These are phyloP conservation scores for Lipophrys pholis DNA, from an alignment of 2,113 vertebrate genomes.

Conservation along the genomic window DNA sequence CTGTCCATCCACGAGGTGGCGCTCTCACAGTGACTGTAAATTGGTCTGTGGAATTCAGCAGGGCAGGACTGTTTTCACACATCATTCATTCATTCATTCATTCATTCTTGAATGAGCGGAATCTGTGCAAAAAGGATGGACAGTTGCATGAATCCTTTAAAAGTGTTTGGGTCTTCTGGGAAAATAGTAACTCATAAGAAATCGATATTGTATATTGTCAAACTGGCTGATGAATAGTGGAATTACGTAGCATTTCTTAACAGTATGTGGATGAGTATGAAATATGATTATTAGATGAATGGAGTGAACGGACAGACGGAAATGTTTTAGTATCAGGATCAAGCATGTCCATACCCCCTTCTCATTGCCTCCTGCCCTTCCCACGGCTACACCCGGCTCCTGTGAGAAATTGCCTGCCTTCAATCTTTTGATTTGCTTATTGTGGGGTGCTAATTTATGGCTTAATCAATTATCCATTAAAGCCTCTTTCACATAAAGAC, in stretches of 20 bases:
- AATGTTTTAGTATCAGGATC: conserved; percentile 8
- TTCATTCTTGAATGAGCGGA: neutral
- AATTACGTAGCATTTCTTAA: neutral
- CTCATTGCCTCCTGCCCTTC: conserved; percentile 21
- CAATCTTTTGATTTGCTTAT: conserved; percentile 77
- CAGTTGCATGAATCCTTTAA: neutral
- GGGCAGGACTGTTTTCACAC: too few species aligned
- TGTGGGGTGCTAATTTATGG: conserved; percentile 75
- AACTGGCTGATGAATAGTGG: neutral
- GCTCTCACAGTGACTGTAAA: too few species aligned
- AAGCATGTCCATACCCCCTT: conserved; percentile 21
- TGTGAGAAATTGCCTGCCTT: conserved; percentile 60
- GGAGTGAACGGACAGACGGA: conserved; percentile 25
- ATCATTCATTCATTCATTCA: too few species aligned
- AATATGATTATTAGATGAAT: neutral
- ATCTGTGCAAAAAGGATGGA: conserved; percentile 3
- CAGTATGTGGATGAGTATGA: neutral
- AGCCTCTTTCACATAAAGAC: conserved; percentile 70
- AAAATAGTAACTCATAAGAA: neutral
- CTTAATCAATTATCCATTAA: conserved; percentile 83
- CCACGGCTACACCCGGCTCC: conserved; percentile 22
- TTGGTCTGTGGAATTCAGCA: too few species aligned
- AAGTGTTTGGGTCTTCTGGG: neutral
- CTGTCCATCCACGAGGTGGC: too few species aligned
- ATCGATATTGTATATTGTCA: neutral